These are phyloP conservation scores for Mormyrus proboscirostris DNA, from an alignment of 2,797 vertebrate genomes.

Conservation along the genomic window DNA sequence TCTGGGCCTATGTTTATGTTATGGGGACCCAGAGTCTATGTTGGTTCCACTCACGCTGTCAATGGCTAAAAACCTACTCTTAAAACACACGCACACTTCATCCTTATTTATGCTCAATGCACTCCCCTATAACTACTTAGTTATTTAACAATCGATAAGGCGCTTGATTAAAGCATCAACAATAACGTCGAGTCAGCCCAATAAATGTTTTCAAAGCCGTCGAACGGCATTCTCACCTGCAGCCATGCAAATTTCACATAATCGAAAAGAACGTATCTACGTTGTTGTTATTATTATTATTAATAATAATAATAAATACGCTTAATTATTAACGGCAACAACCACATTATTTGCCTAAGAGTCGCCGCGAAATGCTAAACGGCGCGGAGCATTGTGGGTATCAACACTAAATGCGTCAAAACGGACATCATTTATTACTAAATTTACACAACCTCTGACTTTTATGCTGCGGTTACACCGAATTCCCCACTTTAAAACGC, in stretches of 20 bases:
- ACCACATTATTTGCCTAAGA: neutral
- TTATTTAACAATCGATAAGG: neutral
- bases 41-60: neutral
- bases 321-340: neutral
- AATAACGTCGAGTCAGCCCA: neutral
- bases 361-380: neutral
- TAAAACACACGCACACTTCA: neutral
- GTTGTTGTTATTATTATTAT: neutral
- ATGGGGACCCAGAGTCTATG: neutral
- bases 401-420: neutral
- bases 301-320: neutral
- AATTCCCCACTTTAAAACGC: neutral
- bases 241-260: neutral
- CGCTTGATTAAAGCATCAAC: neutral
- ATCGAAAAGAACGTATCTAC: neutral
- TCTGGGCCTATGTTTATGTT: neutral
- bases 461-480: neutral
- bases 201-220: neutral
- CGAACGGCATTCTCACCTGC: neutral
- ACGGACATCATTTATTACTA: neutral
- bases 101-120: neutral
- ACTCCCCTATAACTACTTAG: neutral
- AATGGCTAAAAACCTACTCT: neutral
- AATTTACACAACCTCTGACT: neutral
- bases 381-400: neutral